Percentiles rank a stretch among this genome's conserved stretches.
These are phyloP conservation scores for Hypercompe scribonia DNA, from an alignment of 2,888 invertebrate species.

Conservation along the genomic window DNA sequence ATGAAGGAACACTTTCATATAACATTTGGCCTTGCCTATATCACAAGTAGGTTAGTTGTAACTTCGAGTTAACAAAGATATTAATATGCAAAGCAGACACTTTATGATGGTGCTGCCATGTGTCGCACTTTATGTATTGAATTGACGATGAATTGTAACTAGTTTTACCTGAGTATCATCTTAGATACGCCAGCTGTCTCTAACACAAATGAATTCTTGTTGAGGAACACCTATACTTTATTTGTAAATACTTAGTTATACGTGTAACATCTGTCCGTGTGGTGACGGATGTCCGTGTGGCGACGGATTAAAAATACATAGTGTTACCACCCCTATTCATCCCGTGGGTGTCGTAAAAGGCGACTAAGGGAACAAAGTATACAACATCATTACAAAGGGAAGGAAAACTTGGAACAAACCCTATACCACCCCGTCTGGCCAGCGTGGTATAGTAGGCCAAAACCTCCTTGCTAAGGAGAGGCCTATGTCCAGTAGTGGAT, in stretches of 20 bases:
- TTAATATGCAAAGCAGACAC: conserved; percentile 41
- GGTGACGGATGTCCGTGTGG: no score
- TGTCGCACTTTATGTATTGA: conserved; percentile 34
- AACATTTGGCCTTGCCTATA: neutral
- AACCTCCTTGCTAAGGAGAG: no score
- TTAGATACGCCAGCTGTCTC: neutral
- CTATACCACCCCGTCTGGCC: no score
- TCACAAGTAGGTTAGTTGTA: neutral
- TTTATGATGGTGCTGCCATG: conserved; percentile 29
- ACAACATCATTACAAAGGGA: no score
- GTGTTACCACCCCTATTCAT: no score
- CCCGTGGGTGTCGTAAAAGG: no score
- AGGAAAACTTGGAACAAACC: no score
- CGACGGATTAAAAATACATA: no score
- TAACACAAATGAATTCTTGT: neutral
- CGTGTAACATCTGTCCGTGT: neutral
- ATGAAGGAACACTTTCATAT: neutral
- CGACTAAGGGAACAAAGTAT: no score
- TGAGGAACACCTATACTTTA: neutral
- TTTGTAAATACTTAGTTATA: neutral
- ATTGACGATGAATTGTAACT: conserved; percentile 33
- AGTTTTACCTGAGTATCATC: conserved; percentile 17
- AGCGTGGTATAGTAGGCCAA: no score
- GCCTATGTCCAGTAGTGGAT: no score
- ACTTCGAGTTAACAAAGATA: conserved; percentile 28